A percentile compares a stretch with the other conserved stretches of the same genome.
Conservation (phyloP, 2,797 vertebrate genomes). For the Tokudaia tokunoshimensis region DNA sequence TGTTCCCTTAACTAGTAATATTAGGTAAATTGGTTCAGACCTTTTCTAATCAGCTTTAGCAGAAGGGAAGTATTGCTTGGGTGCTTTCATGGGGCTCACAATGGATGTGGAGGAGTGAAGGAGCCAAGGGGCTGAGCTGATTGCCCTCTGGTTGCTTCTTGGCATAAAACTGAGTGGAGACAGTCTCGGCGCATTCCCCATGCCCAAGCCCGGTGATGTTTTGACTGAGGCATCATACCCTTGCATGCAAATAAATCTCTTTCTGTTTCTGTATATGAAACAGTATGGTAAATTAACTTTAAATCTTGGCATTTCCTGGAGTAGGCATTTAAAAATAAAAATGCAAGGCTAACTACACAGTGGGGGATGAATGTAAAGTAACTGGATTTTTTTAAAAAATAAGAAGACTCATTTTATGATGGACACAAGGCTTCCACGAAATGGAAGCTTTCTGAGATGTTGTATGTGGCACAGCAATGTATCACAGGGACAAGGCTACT, state of each 20-base stretch:
- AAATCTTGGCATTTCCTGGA: conserved; percentile 58
- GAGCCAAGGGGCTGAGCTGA: conserved; percentile 83
- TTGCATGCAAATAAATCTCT: neutral
- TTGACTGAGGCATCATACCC: neutral
- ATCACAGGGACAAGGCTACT: neutral
- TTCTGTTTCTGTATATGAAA: conserved; percentile 27
- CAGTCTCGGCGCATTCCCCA: neutral
- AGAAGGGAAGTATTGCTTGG: conserved; percentile 83
- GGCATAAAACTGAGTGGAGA: conserved; percentile 58
- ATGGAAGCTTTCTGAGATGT: neutral
- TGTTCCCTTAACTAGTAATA: conserved; percentile 76
- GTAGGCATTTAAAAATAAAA: conserved; percentile 57
- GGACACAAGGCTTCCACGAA: neutral
- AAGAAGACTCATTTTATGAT: neutral
- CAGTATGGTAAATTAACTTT: conserved; percentile 26
- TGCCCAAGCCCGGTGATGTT: conserved; percentile 21
- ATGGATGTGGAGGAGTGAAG: conserved; percentile 73
- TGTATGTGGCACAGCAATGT: fast-evolving
- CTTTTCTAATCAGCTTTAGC: conserved; percentile 88
- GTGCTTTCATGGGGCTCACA: conserved; percentile 82
- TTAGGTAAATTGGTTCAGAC: conserved; percentile 79
- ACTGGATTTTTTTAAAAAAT: neutral
- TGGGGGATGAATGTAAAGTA: neutral
- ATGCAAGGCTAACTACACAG: conserved; percentile 33
- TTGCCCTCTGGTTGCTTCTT: conserved; percentile 80